These are phyloP conservation scores for Oasisia sp. DNA, from an alignment of 2,888 invertebrate species.

Conservation along the genomic window DNA sequence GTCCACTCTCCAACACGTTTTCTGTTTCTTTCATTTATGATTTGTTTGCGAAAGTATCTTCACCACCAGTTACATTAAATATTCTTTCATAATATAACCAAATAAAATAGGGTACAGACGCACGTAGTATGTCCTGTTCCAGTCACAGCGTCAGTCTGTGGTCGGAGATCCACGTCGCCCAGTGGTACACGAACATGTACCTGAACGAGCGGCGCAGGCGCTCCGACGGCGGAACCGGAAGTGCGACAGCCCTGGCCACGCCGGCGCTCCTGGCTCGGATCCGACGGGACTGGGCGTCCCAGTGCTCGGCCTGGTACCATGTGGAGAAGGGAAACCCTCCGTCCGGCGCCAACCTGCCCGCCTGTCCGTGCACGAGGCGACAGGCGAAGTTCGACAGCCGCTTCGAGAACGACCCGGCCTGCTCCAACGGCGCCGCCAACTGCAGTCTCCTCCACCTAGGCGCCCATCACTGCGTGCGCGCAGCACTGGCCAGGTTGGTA, in stretches of 20 bases:
- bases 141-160: not conserved
- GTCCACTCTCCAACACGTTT: no score
- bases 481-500: not conserved
- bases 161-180: not conserved
- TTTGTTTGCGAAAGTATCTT: no score
- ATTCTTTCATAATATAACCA: not conserved
- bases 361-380: not conserved
- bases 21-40: no score
- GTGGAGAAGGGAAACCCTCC: not conserved
- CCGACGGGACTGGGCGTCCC: not conserved
- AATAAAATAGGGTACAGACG: no score
- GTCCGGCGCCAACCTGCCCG: not conserved
- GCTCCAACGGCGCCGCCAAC: not conserved
- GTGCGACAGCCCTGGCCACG: not conserved
- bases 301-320: not conserved
- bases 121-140: not conserved
- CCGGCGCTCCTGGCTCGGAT: not conserved
- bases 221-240: not conserved
- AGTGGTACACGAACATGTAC: not conserved
- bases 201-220: not conserved
- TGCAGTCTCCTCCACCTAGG: not conserved
- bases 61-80: not conserved
- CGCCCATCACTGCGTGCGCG: not conserved
- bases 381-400: not conserved
- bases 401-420: not conserved